These are phyloP conservation scores for Aldrovandia affinis DNA, from an alignment of 2,797 vertebrate species.

Conservation along the genomic window DNA sequence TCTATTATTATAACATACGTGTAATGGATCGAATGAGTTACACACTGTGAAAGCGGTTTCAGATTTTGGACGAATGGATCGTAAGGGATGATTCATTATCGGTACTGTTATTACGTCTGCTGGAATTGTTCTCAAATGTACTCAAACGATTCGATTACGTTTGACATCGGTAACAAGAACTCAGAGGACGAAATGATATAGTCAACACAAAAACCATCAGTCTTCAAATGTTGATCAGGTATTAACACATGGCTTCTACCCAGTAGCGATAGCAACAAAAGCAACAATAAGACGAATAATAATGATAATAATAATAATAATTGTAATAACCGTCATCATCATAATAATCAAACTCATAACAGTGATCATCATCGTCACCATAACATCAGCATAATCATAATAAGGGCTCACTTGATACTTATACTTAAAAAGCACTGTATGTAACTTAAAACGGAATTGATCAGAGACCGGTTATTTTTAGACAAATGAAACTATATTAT, in stretches of 20 bases:
- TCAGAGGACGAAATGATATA: background rate
- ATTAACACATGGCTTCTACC: background rate
- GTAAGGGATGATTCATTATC: background rate
- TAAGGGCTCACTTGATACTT: background rate
- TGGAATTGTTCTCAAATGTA: background rate
- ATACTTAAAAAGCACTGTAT: background rate
- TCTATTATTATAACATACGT: background rate
- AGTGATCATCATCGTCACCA: background rate
- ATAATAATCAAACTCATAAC: background rate
- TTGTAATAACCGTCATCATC: background rate
- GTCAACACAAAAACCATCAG: background rate
- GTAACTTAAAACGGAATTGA: background rate
- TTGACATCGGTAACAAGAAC: too few species aligned
- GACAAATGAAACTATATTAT: too few species aligned
- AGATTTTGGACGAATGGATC: background rate
- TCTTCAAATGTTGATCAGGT: background rate
- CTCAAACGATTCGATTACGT: too few species aligned
- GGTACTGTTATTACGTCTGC: background rate
- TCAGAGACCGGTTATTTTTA: background rate
- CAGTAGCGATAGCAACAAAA: background rate
- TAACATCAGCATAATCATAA: background rate
- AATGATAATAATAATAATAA: constrained; percentile 17
- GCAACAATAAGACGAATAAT: background rate
- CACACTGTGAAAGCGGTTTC: background rate
- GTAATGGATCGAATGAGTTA: background rate